Percentiles rank a stretch among this genome's conserved stretches.
These are phyloP conservation scores for Otus scops DNA, from an alignment of 2,797 vertebrate species.

Conservation along the genomic window DNA sequence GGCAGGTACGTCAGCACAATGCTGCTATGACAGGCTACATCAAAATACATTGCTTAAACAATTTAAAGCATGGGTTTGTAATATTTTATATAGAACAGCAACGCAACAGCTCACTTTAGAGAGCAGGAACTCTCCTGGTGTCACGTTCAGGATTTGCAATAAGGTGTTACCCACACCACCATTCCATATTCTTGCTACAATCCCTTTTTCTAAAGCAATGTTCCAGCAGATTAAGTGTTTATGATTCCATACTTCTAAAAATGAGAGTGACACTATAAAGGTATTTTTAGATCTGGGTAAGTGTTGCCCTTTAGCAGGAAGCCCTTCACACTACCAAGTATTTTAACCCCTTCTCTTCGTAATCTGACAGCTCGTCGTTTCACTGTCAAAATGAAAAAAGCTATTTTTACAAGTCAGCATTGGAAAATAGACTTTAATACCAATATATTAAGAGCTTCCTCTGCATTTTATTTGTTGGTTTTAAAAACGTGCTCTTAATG, in stretches of 20 bases:
- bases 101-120: accelerated
- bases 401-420: background rate
- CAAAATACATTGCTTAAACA: accelerated
- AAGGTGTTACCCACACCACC: background rate
- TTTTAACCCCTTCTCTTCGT: background rate
- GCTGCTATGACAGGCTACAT: background rate
- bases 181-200: background rate
- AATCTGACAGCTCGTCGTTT: background rate
- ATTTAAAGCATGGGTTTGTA: background rate
- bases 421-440: background rate
- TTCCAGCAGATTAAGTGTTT: background rate
- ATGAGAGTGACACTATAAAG: background rate
- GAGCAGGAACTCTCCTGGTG: background rate
- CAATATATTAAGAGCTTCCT: background rate
- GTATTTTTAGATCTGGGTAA: conserved; percentile 29
- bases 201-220: background rate
- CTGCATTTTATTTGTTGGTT: background rate
- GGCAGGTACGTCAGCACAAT: background rate
- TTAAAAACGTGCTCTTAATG: background rate
- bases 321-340: background rate
- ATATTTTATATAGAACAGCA: background rate
- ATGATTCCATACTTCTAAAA: conserved; percentile 32
- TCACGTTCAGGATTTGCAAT: background rate
- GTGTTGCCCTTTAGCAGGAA: conserved; percentile 4
- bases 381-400: background rate